phyloP scores from a whole-genome alignment of 2,797 vertebrate genomes.

The Pygocentrus nattereri region DNA sequence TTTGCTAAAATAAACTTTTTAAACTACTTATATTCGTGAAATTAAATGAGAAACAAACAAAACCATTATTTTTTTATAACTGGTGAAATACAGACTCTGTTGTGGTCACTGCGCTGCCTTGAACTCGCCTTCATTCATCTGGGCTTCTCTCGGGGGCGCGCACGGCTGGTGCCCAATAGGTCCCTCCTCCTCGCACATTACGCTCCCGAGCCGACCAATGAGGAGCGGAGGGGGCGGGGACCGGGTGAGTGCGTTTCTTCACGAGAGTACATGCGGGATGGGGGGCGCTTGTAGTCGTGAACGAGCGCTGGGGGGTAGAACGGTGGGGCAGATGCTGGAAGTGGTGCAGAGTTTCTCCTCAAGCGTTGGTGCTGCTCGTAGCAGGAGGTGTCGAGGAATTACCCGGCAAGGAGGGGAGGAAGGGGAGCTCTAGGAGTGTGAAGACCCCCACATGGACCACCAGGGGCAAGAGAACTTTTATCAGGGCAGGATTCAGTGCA shows the following conservation, averaged over 20 bases:
- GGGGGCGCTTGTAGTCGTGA: slow-evolving; percentile 4
- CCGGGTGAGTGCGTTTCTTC: slow-evolving; percentile 1
- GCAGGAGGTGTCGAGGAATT: slow-evolving; percentile 9
- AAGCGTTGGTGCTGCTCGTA: background rate
- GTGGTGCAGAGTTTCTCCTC: slow-evolving; percentile 9
- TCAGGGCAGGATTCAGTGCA: background rate
- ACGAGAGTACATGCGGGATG: slow-evolving; percentile 41
- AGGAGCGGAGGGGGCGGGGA: background rate
- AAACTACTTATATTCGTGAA: no score
- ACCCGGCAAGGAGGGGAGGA: background rate
- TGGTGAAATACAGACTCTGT: background rate
- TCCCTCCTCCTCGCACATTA: slow-evolving; percentile 41
- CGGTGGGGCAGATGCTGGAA: background rate
- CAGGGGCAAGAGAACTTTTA: background rate
- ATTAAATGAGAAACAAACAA: background rate
- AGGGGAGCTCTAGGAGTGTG: background rate
- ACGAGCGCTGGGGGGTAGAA: slow-evolving; percentile 5
- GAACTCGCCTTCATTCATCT: slow-evolving; percentile 45
- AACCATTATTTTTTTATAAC: background rate
- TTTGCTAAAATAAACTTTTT: no score
- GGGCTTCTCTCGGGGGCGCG: background rate
- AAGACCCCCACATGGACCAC: slow-evolving; percentile 31
- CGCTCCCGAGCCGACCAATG: slow-evolving; percentile 47
- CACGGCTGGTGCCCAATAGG: background rate
- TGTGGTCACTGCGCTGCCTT: background rate